These are phyloP conservation scores for Macroglossus sobrinus DNA, from an alignment of 2,113 vertebrate genomes.

Conservation along the genomic window DNA sequence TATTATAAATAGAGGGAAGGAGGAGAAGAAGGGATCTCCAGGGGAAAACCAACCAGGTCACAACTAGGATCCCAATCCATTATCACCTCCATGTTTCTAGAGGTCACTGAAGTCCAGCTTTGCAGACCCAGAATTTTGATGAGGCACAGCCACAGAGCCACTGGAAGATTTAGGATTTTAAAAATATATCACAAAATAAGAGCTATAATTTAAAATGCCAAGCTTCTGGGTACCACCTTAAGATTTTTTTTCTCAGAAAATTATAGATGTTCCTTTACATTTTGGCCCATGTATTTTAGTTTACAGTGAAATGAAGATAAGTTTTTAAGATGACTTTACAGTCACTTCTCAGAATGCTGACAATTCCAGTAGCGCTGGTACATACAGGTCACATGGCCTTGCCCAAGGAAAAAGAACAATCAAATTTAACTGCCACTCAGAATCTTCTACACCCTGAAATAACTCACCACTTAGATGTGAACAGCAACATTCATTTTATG, in stretches of 20 bases:
- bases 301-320: neutral
- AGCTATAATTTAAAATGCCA: neutral
- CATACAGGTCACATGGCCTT: no score
- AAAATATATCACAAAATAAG: neutral
- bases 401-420: no score
- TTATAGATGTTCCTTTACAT: neutral
- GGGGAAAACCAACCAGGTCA: neutral
- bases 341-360: neutral
- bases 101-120: neutral
- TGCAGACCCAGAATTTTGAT: neutral
- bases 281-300: neutral
- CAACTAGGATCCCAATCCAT: neutral
- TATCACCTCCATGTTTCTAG: neutral
- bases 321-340: neutral
- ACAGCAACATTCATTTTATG: neutral
- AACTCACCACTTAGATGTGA: neutral
- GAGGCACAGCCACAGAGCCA: neutral
- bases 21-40: neutral
- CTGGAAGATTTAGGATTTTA: neutral
- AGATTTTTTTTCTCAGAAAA: constrained; percentile 26
- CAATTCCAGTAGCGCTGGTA: neutral
- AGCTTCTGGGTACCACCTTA: neutral
- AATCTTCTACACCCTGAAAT: neutral
- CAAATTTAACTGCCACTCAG: neutral
- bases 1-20: neutral